phyloP scores from a whole-genome alignment of 2,113 vertebrate species.

The Toxostoma redivivum region DNA sequence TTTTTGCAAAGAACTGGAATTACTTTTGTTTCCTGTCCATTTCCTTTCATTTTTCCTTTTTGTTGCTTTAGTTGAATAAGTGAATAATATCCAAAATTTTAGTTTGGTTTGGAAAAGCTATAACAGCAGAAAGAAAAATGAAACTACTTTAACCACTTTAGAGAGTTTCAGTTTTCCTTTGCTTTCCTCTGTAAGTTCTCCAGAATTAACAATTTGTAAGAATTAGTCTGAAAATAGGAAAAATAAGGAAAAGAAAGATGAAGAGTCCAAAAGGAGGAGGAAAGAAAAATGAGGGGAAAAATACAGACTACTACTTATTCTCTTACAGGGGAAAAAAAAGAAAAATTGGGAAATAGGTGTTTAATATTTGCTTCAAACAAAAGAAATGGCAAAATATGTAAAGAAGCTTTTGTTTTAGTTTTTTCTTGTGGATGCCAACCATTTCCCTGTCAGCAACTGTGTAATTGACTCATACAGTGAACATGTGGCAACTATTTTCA shows the following conservation, averaged over 20 bases:
- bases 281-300: neutral
- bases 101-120: slow-evolving; percentile 25
- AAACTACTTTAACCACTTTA: slow-evolving; percentile 30
- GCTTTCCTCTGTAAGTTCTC: slow-evolving; percentile 17
- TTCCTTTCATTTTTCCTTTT: slow-evolving; percentile 4
- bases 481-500: slow-evolving; percentile 58
- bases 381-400: neutral
- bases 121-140: slow-evolving; percentile 33
- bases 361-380: neutral
- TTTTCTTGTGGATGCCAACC: neutral
- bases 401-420: neutral
- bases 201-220: neutral
- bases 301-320: neutral
- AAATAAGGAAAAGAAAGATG: neutral
- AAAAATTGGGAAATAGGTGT: neutral
- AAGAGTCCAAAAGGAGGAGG: neutral
- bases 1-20: neutral
- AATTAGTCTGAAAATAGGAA: neutral
- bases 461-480: slow-evolving; percentile 7
- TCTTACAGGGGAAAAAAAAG: accelerated
- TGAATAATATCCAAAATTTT: slow-evolving; percentile 28
- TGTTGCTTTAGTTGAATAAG: slow-evolving; percentile 1
- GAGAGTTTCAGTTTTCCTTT: slow-evolving; percentile 32
- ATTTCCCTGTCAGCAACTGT: slow-evolving; percentile 18
- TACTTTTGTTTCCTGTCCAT: neutral